These are phyloP conservation scores for Hemaris fuciformis DNA, from an alignment of 2,888 invertebrate species.

Conservation along the genomic window DNA sequence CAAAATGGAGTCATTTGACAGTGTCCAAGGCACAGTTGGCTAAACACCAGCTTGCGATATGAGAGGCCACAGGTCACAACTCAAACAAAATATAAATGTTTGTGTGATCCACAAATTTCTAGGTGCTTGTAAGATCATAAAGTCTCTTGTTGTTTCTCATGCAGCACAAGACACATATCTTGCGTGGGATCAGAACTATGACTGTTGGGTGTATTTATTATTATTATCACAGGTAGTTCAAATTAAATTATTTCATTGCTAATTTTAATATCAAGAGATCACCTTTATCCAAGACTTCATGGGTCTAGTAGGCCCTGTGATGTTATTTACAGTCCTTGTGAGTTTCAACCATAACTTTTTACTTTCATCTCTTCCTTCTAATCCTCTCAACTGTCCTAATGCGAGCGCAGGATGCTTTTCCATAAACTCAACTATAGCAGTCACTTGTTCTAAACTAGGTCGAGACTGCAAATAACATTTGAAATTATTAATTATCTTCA, in stretches of 20 bases:
- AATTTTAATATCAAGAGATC: too few relatives aligned
- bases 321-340: slow-evolving; percentile 61
- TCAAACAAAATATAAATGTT: not conserved
- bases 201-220: not conserved
- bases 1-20: too few relatives aligned
- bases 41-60: too few relatives aligned
- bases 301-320: slow-evolving; percentile 65
- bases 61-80: not conserved
- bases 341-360: slow-evolving; percentile 69
- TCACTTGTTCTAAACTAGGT: slow-evolving; percentile 69
- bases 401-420: slow-evolving; percentile 65
- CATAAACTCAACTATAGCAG: slow-evolving; percentile 73
- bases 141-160: too few relatives aligned
- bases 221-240: too few relatives aligned
- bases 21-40: too few relatives aligned
- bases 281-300: slow-evolving; percentile 77
- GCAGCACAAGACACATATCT: too few relatives aligned
- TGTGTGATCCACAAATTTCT: not conserved
- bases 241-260: too few relatives aligned
- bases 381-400: slow-evolving; percentile 59
- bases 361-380: slow-evolving; percentile 68
- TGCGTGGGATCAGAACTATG: too few relatives aligned
- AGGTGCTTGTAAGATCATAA: not conserved
- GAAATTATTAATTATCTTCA: not conserved
- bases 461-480: slow-evolving; percentile 61